Evolutionary conservation across 53 echinoderm and acorn worm species (phyloP).

Genomic region (Astropecten irregularis): DNA sequence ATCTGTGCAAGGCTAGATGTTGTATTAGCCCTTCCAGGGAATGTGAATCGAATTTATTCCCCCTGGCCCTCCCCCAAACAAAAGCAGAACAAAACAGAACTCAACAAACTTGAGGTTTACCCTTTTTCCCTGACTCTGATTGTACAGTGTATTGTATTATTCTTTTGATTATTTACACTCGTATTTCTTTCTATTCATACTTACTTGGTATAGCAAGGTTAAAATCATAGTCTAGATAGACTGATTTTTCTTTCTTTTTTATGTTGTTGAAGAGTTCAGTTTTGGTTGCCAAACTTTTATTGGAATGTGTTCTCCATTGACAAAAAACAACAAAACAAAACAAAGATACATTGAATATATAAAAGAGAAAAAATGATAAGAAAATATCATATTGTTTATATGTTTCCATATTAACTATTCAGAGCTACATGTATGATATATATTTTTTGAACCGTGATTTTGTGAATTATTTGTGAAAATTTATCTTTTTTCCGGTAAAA

Average conservation of each 20-base stretch:
- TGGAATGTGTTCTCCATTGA: slow-evolving; percentile 27
- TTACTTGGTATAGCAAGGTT: not conserved
- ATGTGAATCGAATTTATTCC: too few relatives aligned
- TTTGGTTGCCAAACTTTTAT: not conserved
- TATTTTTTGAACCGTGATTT: slow-evolving; percentile 55
- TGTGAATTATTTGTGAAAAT: slow-evolving; percentile 47
- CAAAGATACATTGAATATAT: slow-evolving; percentile 27
- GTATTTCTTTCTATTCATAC: not conserved
- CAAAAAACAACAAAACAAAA: too few relatives aligned
- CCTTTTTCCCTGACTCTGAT: too few relatives aligned
- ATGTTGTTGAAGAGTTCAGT: too few relatives aligned
- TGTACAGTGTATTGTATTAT: too few relatives aligned
- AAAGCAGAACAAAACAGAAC: too few relatives aligned
- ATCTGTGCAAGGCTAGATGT: too few relatives aligned
- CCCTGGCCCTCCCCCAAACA: too few relatives aligned
- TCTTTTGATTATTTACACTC: not conserved
- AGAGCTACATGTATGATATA: slow-evolving; percentile 57
- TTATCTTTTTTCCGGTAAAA: slow-evolving; percentile 21
- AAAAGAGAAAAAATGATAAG: slow-evolving; percentile 35
- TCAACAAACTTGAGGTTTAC: too few relatives aligned
- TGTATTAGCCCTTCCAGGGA: too few relatives aligned
- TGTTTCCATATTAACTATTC: slow-evolving; percentile 58
- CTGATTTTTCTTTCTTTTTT: not conserved
- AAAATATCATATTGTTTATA: slow-evolving; percentile 52
- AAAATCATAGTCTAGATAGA: not conserved